phyloP scores from a whole-genome alignment of 2,113 vertebrate genomes.

The Ptyas mucosa region DNA sequence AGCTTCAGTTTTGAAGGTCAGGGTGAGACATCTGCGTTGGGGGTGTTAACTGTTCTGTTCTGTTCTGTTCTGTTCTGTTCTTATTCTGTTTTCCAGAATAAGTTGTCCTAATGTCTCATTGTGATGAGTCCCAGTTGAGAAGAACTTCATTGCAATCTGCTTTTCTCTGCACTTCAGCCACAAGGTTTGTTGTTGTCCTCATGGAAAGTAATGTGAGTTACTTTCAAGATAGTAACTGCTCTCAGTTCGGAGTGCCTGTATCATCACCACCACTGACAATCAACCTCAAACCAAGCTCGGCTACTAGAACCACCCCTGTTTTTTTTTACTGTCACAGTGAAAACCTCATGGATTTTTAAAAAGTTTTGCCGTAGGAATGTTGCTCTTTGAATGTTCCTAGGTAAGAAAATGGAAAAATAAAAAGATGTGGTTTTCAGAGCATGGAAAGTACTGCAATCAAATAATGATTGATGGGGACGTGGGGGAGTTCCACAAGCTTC shows the following conservation, averaged over 20 bases:
- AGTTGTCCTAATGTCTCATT: background rate
- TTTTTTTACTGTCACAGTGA: background rate
- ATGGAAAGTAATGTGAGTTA: background rate
- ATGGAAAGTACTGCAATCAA: background rate
- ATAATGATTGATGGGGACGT: background rate
- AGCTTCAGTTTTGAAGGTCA: background rate
- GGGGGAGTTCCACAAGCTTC: background rate
- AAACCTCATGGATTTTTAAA: background rate
- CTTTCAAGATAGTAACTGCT: background rate
- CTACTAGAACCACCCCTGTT: background rate
- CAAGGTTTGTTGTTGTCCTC: background rate
- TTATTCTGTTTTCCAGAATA: background rate
- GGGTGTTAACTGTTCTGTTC: background rate
- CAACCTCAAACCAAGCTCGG: background rate
- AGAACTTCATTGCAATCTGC: background rate
- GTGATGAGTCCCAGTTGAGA: background rate
- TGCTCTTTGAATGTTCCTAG: background rate
- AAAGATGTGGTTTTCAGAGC: background rate
- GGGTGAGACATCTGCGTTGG: background rate
- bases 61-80: background rate
- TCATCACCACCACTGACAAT: background rate
- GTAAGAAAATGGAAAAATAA: background rate
- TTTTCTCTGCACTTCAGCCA: background rate
- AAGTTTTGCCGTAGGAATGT: background rate
- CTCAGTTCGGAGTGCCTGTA: background rate